Conservation (phyloP, 2,797 vertebrate species). For the Gephyroberyx darwinii region DNA sequence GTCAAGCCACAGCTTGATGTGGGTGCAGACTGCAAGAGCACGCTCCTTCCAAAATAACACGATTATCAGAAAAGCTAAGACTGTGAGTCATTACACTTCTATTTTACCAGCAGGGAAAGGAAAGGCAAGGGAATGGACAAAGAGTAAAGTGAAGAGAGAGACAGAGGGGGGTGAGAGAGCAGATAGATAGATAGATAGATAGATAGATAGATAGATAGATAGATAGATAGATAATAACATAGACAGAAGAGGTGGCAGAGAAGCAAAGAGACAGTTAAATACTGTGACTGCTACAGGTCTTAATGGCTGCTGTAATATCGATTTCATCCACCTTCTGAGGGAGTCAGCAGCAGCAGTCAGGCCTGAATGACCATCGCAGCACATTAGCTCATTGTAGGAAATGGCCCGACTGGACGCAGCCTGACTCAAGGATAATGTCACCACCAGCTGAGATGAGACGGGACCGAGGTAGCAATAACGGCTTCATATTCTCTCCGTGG, state of each 20-base stretch:
- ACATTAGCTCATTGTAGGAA: conserved; percentile 60
- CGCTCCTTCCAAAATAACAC: background rate
- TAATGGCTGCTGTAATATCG: conserved; percentile 61
- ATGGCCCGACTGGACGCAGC: conserved; percentile 42
- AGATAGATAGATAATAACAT: conserved; percentile 29
- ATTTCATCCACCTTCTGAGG: conserved; percentile 65
- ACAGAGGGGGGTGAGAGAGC: conserved; percentile 16
- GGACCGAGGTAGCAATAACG: conserved; percentile 33
- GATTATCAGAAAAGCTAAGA: conserved; percentile 22
- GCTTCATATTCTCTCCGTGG: conserved; percentile 22
- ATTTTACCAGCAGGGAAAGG: background rate
- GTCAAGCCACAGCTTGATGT: background rate
- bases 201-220: conserved; percentile 8
- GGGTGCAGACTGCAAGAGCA: background rate
- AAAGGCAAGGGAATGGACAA: background rate
- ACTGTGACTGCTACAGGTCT: conserved; percentile 40
- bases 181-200: background rate
- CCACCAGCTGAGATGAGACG: conserved; percentile 46
- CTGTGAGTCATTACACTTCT: conserved; percentile 5
- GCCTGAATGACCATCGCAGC: conserved; percentile 60
- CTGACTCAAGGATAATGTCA: conserved; percentile 58
- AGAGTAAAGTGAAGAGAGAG: background rate
- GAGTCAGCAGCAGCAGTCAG: conserved; percentile 53
- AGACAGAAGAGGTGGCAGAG: conserved; percentile 28
- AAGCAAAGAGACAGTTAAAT: conserved; percentile 41